Evolutionary conservation across 2,888 invertebrate species (phyloP).

Genomic region (Hypercompe scribonia): DNA sequence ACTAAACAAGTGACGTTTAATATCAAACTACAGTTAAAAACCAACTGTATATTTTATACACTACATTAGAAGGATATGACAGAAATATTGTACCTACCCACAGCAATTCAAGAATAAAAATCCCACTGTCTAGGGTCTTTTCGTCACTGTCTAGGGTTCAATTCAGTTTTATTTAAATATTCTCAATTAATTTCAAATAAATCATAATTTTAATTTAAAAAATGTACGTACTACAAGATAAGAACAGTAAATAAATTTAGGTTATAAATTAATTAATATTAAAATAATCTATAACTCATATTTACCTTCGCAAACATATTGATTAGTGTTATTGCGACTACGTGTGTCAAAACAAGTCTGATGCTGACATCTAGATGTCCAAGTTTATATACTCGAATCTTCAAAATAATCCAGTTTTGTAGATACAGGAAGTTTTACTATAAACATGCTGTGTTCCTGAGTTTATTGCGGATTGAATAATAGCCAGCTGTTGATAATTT

Average conservation of each 20-base stretch:
- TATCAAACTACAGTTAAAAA: background rate
- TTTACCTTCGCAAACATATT: conserved; percentile 79
- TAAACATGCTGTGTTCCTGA: conserved; percentile 39
- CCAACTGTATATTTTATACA: background rate
- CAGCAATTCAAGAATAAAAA: background rate
- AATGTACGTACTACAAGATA: background rate
- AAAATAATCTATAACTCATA: background rate
- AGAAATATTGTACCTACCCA: background rate
- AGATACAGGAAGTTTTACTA: conserved; percentile 55
- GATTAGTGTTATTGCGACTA: conserved; percentile 62
- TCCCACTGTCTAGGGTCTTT: background rate
- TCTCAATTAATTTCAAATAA: too few relatives aligned
- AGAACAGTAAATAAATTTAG: background rate
- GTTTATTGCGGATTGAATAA: conserved; percentile 42
- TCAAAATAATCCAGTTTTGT: conserved; percentile 46
- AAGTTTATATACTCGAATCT: conserved; percentile 62
- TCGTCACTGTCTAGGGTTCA: too few relatives aligned
- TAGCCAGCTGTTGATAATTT: conserved; percentile 9
- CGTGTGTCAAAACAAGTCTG: conserved; percentile 64
- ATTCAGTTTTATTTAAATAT: background rate
- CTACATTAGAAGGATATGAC: background rate
- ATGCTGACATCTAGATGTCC: conserved; percentile 39
- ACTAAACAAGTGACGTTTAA: background rate
- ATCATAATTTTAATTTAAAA: too few relatives aligned
- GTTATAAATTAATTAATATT: background rate